Evolutionary conservation across 2,797 vertebrate species (phyloP).

Genomic region (Limnodromus scolopaceus): DNA sequence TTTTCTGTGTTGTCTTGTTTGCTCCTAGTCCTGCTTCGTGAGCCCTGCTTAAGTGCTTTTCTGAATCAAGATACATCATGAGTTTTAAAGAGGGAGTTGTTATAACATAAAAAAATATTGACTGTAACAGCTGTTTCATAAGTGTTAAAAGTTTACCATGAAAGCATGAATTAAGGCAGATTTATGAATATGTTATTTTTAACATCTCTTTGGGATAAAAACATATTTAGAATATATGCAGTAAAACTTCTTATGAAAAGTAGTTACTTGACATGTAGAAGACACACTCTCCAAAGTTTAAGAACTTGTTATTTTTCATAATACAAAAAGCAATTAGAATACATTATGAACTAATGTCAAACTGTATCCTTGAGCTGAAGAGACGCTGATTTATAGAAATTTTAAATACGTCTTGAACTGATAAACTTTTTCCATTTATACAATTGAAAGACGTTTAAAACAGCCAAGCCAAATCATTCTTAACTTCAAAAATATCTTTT

Average conservation of each 20-base stretch:
- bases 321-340: constrained; percentile 30
- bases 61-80: neutral
- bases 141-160: constrained; percentile 42
- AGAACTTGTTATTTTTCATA: constrained; percentile 50
- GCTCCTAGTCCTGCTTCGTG: neutral
- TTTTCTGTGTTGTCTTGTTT: neutral
- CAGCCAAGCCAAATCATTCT: neutral
- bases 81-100: constrained; percentile 16
- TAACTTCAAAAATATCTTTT: neutral
- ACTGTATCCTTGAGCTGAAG: constrained; percentile 25
- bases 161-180: constrained; percentile 48
- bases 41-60: neutral
- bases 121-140: constrained; percentile 48
- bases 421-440: constrained; percentile 21
- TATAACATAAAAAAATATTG: neutral
- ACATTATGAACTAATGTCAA: constrained; percentile 19
- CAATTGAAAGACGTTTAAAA: neutral
- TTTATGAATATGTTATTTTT: constrained; percentile 69
- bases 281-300: constrained; percentile 37
- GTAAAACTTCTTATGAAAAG: constrained; percentile 36
- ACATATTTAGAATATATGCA: constrained; percentile 13
- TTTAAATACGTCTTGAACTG: constrained; percentile 23
- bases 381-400: constrained; percentile 17
- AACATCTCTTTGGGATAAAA: constrained; percentile 45
- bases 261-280: constrained; percentile 50